These are phyloP conservation scores for Sardina pilchardus DNA, from an alignment of 2,113 vertebrate species.

Conservation along the genomic window DNA sequence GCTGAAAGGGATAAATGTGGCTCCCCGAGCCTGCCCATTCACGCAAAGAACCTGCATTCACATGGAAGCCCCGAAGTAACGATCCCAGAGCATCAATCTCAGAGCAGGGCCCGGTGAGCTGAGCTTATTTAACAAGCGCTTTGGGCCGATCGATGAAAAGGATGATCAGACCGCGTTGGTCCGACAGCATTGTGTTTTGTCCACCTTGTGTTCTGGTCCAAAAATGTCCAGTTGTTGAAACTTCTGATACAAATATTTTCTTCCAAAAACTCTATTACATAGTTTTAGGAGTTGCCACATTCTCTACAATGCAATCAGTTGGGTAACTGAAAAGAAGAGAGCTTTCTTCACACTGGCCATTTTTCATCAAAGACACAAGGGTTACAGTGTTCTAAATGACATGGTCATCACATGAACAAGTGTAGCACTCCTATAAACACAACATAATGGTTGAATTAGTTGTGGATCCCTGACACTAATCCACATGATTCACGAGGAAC, in stretches of 20 bases:
- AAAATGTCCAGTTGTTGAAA: neutral
- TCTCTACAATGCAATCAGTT: no score
- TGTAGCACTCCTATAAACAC: no score
- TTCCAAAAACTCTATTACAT: no score
- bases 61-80: neutral
- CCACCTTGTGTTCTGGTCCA: neutral
- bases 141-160: neutral
- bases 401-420: no score
- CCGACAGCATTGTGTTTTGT: neutral
- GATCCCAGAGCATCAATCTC: neutral
- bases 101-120: neutral
- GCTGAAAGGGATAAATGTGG: neutral
- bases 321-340: no score
- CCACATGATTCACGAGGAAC: neutral
- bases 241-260: no score
- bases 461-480: no score
- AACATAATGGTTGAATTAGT: no score
- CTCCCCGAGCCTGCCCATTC: neutral
- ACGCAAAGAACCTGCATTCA: neutral
- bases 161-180: neutral
- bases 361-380: no score
- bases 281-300: no score
- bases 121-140: neutral
- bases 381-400: no score
- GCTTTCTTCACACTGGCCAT: no score